Evolutionary conservation across 2,888 invertebrate genomes (phyloP), one percentile per base, ranked within the genome.

Genomic region (Xestia sexstrigata): DNA sequence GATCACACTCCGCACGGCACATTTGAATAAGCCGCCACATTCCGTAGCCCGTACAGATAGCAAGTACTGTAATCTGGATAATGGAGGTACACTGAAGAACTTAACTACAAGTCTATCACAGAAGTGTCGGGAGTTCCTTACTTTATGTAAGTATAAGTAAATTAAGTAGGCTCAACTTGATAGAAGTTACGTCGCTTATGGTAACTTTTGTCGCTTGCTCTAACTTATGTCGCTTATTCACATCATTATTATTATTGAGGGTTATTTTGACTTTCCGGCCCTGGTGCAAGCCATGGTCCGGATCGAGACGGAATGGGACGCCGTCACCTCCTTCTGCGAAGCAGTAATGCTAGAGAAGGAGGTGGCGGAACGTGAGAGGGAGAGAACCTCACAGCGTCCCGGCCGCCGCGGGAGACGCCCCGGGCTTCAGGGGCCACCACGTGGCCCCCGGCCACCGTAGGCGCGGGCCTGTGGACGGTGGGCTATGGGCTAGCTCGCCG

Each of bases 1-100:
- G 68, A 74, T 58, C 78, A 66, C 66, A 67, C 65, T 76, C 45
- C 42, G 35, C 45, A 42, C 39, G 17, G 63, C 15, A 45, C 42
- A 78, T 70, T 83, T 83, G 69, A 66, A 78, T 79, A 82, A 71
- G 60, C 66, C 39, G 47, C 67, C 17, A 17, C 47, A 63, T 47
- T 35, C 30, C 42, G 20, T 47, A 60, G 30, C 42, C 58, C n/a
- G 39, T 26, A 39, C 4, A 70, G 62, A 65, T 74, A 65, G 63
- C 58, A 35, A 79, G 35, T 55, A 30, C 17, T 35, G 26, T 60
- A 63, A 69, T 82, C 69, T 66, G 55, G 70, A 49, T 75, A 72
- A 62, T 72, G 47, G 71, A 49, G 20, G 30, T 55, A 62, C 47
- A 52, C 13, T 45, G 42, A n/a, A 39, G 79, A 73, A 63, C 52